These are phyloP conservation scores for Empidonax alnorum DNA, from an alignment of 2,113 vertebrate species.

Conservation along the genomic window DNA sequence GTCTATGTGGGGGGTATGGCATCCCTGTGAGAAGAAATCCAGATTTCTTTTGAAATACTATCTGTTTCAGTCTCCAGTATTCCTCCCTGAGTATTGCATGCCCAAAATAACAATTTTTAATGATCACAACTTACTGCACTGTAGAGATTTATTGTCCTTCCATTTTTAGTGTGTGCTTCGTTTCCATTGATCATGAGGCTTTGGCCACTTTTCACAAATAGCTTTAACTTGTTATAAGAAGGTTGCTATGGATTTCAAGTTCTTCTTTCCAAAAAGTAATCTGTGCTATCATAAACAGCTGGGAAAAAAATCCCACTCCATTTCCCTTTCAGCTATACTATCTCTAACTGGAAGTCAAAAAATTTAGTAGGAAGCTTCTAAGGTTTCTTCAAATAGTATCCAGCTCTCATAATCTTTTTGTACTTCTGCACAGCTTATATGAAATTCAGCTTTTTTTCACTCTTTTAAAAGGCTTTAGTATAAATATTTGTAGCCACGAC, in stretches of 20 bases:
- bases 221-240: neutral
- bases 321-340: neutral
- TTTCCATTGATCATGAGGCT: neutral
- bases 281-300: slow-evolving; percentile 1
- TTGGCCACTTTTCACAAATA: neutral
- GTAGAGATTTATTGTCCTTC: slow-evolving; percentile 17
- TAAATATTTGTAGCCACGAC: slow-evolving; percentile 21
- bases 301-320: neutral
- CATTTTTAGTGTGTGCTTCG: slow-evolving; percentile 19
- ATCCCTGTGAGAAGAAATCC: neutral
- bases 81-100: neutral
- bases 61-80: neutral
- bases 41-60: neutral
- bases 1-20: neutral
- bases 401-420: neutral
- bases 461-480: slow-evolving; percentile 29
- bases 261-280: slow-evolving; percentile 24
- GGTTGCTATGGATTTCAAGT: slow-evolving; percentile 15
- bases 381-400: neutral
- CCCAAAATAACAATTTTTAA: slow-evolving; percentile 13
- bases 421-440: slow-evolving; percentile 7
- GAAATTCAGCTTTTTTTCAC: slow-evolving; percentile 8
- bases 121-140: neutral
- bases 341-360: neutral
- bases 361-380: neutral